phyloP scores from a whole-genome alignment of 2,888 invertebrate species.

The Thysanoteuthis rhombus region DNA sequence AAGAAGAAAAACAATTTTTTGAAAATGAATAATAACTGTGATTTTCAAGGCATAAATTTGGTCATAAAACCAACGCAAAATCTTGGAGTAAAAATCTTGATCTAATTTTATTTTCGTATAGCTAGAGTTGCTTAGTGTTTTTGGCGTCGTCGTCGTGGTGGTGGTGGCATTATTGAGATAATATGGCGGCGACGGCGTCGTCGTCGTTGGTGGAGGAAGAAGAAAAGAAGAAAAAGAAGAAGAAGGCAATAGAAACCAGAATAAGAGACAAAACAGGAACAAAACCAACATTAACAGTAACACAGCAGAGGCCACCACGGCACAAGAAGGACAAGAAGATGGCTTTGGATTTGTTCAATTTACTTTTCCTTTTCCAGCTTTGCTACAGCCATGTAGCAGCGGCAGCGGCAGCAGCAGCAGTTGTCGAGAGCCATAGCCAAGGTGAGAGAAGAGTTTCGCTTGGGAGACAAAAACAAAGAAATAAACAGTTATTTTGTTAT shows the following conservation, averaged over 20 bases:
- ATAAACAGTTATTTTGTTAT: not conserved
- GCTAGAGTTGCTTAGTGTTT: not conserved
- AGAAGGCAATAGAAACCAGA: not conserved
- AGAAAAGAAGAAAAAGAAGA: not conserved
- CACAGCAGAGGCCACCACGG: not conserved
- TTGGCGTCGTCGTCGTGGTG: not conserved
- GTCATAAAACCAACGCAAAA: not conserved
- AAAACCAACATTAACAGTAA: not conserved
- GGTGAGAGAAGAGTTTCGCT: conserved; percentile 61
- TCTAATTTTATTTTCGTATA: not conserved
- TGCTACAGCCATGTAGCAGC: conserved; percentile 41
- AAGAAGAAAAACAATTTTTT: not conserved
- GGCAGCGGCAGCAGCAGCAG: conserved; percentile 60
- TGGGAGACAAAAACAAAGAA: not conserved
- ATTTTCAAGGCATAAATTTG: not conserved
- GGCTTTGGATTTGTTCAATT: conserved; percentile 60
- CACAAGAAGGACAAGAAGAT: conserved; percentile 51
- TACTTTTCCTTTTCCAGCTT: conserved; percentile 61
- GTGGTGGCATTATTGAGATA: not conserved
- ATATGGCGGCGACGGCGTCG: not conserved
- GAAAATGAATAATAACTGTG: not conserved
- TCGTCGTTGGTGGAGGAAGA: not conserved
- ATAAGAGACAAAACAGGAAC: not conserved
- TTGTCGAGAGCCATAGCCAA: conserved; percentile 67
- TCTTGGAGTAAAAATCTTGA: not conserved